Conservation (phyloP, 2,113 vertebrate genomes). For the Daubentonia madagascariensis region DNA sequence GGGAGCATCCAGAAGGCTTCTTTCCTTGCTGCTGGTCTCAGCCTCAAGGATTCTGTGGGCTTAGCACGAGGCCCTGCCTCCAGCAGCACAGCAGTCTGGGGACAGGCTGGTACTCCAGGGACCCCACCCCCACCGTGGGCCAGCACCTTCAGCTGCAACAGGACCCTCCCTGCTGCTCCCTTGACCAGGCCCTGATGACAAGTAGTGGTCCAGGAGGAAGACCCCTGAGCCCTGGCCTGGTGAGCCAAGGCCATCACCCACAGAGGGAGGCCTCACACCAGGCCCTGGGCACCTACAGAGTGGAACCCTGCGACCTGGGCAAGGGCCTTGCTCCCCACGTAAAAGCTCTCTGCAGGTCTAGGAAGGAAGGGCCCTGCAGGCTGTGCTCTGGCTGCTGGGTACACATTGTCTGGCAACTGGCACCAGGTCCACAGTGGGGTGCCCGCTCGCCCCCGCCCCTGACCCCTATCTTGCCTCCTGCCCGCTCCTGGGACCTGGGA, state of each 20-base stretch:
- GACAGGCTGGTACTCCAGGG: neutral
- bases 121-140: no score
- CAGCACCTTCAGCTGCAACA: neutral
- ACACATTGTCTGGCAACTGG: neutral
- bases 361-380: neutral
- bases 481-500: neutral
- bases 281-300: neutral
- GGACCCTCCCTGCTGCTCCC: neutral
- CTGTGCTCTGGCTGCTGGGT: neutral
- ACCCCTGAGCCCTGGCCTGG: neutral
- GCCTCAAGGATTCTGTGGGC: neutral
- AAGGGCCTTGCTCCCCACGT: neutral
- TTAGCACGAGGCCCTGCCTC: neutral
- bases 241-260: neutral
- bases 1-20: neutral
- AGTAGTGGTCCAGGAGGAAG: neutral
- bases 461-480: no score
- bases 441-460: neutral
- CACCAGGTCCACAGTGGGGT: no score
- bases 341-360: neutral
- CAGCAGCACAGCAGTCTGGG: neutral
- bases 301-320: neutral
- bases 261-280: no score
- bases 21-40: neutral
- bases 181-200: neutral